phyloP scores from a whole-genome alignment of 2,888 invertebrate species.

The Himalopsyche japonica region DNA sequence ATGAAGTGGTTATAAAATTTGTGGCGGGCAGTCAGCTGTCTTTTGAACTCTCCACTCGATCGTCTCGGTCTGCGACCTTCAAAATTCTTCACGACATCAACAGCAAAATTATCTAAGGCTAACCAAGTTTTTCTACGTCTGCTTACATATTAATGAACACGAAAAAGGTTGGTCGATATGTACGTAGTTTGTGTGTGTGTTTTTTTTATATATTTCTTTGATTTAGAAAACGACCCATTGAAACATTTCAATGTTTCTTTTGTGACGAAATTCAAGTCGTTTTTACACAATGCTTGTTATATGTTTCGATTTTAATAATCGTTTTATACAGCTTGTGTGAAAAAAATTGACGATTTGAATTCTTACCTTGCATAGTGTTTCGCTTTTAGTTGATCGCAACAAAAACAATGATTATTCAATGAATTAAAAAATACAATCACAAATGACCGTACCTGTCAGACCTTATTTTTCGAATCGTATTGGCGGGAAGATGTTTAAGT shows the following conservation, averaged over 20 bases:
- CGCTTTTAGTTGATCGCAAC: too few relatives aligned
- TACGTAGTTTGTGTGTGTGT: background rate
- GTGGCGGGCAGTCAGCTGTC: background rate
- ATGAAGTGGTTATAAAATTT: background rate
- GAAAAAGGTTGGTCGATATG: background rate
- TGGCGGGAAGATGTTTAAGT: too few relatives aligned
- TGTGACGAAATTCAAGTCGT: background rate
- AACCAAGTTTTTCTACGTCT: background rate
- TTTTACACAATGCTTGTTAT: too few relatives aligned
- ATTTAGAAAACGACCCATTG: background rate
- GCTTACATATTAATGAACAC: background rate
- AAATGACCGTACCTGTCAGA: too few relatives aligned
- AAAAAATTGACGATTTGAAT: too few relatives aligned
- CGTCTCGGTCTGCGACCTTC: background rate
- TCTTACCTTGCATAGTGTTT: too few relatives aligned
- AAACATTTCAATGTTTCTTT: background rate
- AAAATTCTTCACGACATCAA: background rate
- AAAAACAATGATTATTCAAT: too few relatives aligned
- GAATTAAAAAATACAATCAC: too few relatives aligned
- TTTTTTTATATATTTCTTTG: background rate
- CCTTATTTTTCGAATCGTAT: too few relatives aligned
- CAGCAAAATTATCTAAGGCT: background rate
- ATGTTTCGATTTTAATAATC: too few relatives aligned
- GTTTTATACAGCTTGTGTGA: too few relatives aligned
- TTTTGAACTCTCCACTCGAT: background rate